Percentiles rank a stretch among this genome's conserved stretches.
Conservation (phyloP, 2,888 invertebrate species). For the Scaeva pyrastri region DNA sequence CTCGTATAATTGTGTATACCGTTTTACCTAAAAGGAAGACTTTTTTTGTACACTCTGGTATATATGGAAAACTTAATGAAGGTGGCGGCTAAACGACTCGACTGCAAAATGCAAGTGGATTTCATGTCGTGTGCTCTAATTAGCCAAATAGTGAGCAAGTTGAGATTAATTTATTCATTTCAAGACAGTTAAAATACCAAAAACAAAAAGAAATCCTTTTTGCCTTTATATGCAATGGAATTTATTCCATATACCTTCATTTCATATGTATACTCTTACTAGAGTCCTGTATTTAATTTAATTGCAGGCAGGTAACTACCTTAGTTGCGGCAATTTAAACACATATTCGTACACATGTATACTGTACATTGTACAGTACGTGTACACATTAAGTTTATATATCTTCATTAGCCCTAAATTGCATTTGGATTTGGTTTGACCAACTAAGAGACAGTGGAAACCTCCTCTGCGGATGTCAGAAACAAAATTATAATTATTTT, state of each 20-base stretch:
- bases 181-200: constrained; percentile 13
- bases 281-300: constrained; percentile 26
- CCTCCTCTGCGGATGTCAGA: background rate
- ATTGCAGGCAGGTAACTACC: constrained; percentile 26
- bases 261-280: no score
- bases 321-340: constrained; percentile 23
- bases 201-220: constrained; percentile 4
- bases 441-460: constrained; percentile 11
- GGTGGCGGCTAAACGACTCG: constrained; percentile 50
- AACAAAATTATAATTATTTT: constrained; percentile 37
- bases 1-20: no score
- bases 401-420: constrained; percentile 34
- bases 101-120: constrained; percentile 53
- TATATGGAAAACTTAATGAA: constrained; percentile 32
- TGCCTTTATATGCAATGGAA: background rate
- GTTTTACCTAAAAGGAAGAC: background rate
- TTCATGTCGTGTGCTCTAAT: constrained; percentile 64
- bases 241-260: background rate
- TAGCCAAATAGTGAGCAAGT: constrained; percentile 49
- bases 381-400: background rate
- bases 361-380: no score
- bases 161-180: constrained; percentile 72
- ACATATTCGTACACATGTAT: no score
- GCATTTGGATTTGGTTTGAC: constrained; percentile 29
- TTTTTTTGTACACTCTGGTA: background rate